phyloP scores from a whole-genome alignment of 1,140 invertebrate species.

The Helicoverpa armigera region DNA sequence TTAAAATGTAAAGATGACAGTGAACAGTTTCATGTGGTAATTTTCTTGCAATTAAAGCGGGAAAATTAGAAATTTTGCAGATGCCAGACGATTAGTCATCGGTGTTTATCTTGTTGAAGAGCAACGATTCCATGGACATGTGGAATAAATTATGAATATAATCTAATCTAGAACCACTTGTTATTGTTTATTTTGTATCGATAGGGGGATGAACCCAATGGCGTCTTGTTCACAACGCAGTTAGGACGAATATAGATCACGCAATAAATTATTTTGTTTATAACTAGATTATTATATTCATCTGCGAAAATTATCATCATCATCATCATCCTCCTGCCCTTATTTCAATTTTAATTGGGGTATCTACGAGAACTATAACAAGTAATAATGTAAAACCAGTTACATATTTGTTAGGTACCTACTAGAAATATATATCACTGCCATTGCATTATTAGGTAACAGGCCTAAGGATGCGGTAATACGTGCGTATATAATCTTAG shows the following conservation, averaged over 20 bases:
- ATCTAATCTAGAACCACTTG: slow-evolving; percentile 3
- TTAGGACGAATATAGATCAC: neutral
- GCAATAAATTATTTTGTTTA: too few relatives aligned
- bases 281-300: too few relatives aligned
- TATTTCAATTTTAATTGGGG: too few relatives aligned
- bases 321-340: too few relatives aligned
- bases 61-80: slow-evolving; percentile 21
- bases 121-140: neutral
- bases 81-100: neutral
- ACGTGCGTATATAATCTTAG: too few relatives aligned
- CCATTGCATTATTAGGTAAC: too few relatives aligned
- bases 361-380: too few relatives aligned
- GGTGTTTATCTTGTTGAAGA: neutral
- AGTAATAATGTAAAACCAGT: too few relatives aligned
- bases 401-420: too few relatives aligned
- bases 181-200: slow-evolving; percentile 1
- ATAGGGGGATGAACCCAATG: neutral
- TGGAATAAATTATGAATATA: neutral
- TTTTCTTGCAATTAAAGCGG: slow-evolving; percentile 6
- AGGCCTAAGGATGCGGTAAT: too few relatives aligned
- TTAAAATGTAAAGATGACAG: slow-evolving; percentile 27
- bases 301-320: too few relatives aligned
- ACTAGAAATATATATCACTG: too few relatives aligned
- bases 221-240: neutral
- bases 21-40: neutral